phyloP scores from a whole-genome alignment of 2,113 vertebrate genomes.

The Canis aureus region DNA sequence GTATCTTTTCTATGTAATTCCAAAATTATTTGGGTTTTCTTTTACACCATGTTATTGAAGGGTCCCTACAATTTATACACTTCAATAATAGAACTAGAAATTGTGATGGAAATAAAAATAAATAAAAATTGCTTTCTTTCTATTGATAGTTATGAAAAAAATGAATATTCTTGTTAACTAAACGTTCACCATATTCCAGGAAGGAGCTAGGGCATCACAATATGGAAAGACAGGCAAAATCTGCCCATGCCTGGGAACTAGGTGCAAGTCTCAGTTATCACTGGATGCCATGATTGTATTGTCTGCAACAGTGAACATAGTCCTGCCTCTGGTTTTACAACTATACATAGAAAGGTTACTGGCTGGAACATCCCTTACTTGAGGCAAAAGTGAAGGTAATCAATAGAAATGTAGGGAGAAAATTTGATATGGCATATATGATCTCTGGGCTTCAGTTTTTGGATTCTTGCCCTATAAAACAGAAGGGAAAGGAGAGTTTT shows the following conservation, averaged over 20 bases:
- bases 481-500: neutral
- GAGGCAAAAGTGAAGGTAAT: neutral
- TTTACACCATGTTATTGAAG: neutral
- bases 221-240: neutral
- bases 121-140: constrained; percentile 10
- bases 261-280: neutral
- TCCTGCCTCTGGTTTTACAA: neutral
- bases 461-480: neutral
- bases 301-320: neutral
- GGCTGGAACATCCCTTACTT: neutral
- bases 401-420: neutral
- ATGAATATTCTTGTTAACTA: neutral
- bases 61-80: neutral
- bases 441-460: neutral
- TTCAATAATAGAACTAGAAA: constrained; percentile 25
- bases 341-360: neutral
- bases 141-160: constrained; percentile 5
- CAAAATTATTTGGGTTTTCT: neutral
- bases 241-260: neutral
- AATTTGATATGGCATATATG: neutral
- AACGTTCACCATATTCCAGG: neutral
- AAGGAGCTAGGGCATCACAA: neutral
- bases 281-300: neutral
- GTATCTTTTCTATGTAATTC: constrained; percentile 40
- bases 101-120: constrained; percentile 45